Evolutionary conservation across 2,113 vertebrate species (phyloP), one percentile per base, ranked within the genome.

Genomic region (Cololabis saira): DNA sequence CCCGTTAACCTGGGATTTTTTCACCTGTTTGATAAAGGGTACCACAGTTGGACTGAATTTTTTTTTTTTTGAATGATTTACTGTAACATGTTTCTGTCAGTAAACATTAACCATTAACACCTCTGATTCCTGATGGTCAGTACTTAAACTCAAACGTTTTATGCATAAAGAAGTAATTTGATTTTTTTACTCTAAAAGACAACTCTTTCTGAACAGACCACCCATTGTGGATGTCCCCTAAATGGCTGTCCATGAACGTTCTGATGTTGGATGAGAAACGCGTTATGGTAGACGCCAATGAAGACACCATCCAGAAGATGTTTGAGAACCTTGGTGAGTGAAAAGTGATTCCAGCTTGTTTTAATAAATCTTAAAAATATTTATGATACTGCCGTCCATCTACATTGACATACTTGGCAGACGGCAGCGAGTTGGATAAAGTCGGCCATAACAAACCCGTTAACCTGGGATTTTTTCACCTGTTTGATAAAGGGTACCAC

Each of bases 231-330:
- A 99, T 99, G 98, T 99, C 98, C 24, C 99, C 98, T 50, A 99
- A 98, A 76, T 99, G 97, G 98, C 93, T 99, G 41, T 99, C 98
- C 76, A 99, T 99, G 97, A 99, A 99, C 0, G 97, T 99, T 59
- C 85, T 99, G 45, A 99, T 99, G 98, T 77, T 99, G 85, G 98
- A 96, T 80, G 96, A 98, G 86, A 98, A 98, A 40, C 96, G 97
- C 1, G 98, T 97, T 54, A 96, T 99, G 97, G 96, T 98, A 17
- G 97, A 99, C 17, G 93, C 95, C 87, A 96, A 96, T 1, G 98
- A 99, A 91, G 81, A 71, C 49, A 94, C 93, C 1, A 99, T 95
- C 87, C 98, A 98, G 2, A 98, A 98, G 89, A 96, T 99, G 96
- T 99, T 99, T 92, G 96, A 97, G 84, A 94, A 89, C 58, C 93